phyloP scores from a whole-genome alignment of 2,888 invertebrate species.

The Iphiclides podalirius region DNA sequence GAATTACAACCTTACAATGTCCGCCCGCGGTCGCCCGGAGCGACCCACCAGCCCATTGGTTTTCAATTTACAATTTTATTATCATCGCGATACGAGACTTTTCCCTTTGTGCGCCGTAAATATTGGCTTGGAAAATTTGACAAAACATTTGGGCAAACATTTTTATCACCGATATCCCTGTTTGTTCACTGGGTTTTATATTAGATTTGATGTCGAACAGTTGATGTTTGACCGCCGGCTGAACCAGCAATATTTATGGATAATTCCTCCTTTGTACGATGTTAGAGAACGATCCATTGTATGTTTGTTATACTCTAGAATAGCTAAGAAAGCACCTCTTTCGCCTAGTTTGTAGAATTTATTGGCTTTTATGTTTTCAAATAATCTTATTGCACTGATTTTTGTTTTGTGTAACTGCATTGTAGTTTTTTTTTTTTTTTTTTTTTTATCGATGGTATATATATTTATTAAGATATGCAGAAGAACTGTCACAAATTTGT shows the following conservation, averaged over 20 bases:
- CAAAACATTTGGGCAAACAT: slow-evolving; percentile 38
- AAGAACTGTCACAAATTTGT: no score
- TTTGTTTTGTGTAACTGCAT: no score
- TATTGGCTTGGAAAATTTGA: slow-evolving; percentile 29
- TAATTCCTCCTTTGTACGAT: slow-evolving; percentile 30
- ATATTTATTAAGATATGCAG: no score
- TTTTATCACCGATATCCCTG: slow-evolving; percentile 36
- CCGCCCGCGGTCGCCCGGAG: slow-evolving; percentile 23
- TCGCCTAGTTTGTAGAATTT: no score
- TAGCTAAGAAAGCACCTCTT: background rate
- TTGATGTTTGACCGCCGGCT: slow-evolving; percentile 30
- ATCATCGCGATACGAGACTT: slow-evolving; percentile 23
- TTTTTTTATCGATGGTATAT: no score
- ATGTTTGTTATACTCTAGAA: slow-evolving; percentile 8
- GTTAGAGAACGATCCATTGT: slow-evolving; percentile 7
- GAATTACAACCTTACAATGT: slow-evolving; percentile 30
- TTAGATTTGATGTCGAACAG: slow-evolving; percentile 36
- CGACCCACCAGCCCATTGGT: slow-evolving; percentile 10
- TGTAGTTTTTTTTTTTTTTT: no score
- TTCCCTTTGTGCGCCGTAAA: slow-evolving; percentile 23
- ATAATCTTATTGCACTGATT: no score
- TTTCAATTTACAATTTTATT: slow-evolving; percentile 32
- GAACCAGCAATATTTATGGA: slow-evolving; percentile 34
- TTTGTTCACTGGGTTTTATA: slow-evolving; percentile 35
- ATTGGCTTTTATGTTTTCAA: no score